Base-by-base conservation (phyloP, 2,797 vertebrate species). In the Crocodylus rhombifer region DNA sequence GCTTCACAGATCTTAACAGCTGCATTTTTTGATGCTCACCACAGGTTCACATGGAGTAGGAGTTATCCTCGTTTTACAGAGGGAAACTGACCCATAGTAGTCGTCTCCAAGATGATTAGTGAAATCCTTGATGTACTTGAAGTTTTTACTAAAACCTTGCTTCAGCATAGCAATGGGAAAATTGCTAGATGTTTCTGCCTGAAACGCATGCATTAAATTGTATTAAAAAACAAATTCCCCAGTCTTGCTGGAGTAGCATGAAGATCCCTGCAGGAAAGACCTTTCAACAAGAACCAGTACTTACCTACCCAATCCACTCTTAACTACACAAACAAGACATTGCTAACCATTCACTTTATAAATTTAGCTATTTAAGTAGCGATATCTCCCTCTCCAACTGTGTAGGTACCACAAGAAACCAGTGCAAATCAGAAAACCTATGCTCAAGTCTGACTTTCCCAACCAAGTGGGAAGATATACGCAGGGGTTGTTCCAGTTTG, bases 321-420 rank as follows among this genome's bases (percentile, higher is more conserved):
- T 0, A 7, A 87, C 4, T 20, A 21, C 2, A 0, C 0, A 1
- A 42, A 80, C 6, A 1, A n/a, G 57, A 3, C 42, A 2, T 1
- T 6, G 13, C 51, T 18, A 12, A 58, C 28, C 28, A 21, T 25
- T 26, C 16, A 6, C 6, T 13, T n/a, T 76, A 20, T 13, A 36
- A 28, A 62, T 64, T 67, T 58, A 61, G 69, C 4, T 86, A 57
- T 67, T 18, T 30, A 80, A 87, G 56, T 79, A 87, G 20, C 94
- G 90, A 91, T 20, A 1, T 0, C 3, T 91, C 77, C 90, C 73
- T 77, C 36, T 81, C 86, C 69, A 28, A 28, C 33, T 84, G 13
- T 77, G 6, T 23, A 96, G 96, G 84, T 93, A 76, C 86, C 89
- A 65, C 91, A 95, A 36, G 94, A 92, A 93, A 89, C 91, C 78